Evolutionary conservation across 2,888 invertebrate genomes (phyloP), one percentile per base, ranked within the genome.

Genomic region (Caradrina kadenii): DNA sequence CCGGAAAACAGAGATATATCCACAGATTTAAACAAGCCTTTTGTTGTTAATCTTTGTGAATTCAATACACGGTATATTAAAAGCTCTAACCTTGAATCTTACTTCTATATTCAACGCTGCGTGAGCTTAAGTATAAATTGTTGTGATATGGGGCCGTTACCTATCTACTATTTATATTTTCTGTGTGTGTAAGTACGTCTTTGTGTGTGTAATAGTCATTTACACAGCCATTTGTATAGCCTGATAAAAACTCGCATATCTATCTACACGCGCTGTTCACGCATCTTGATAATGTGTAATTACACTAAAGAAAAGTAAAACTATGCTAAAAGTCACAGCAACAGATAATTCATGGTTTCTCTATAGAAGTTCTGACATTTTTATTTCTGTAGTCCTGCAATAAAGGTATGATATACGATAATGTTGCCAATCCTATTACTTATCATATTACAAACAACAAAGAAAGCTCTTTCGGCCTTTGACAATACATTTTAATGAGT

Each of bases 401-500:
- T 83, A 80, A 76, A 80, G 69, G 60, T 74, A 63, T 78, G 73
- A 80, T 80, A 62, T 66, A 81, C 66, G 74, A 75, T 75, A 77
- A 71, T 75, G 63, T 76, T 78, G 65, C 64, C 76, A 73, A 80
- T 77, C 31, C 49, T 75, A 69, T 72, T 73, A 80, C 61, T 81
- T 73, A 71, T 73, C 52, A 54, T 63, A 74, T 58, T 54, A 56
- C 63, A 39, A 66, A 62, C 64, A 75, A 81, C 77, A 78, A 81
- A 81, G 77, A 76, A 76, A 80, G 72, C 64, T 68, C 63, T 77
- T 72, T 63, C 54, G 64, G 63, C 68, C 56, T 75, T 35, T 73
- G 69, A 76, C 72, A 79, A 76, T 79, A 69, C 68, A 73, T 82
- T 80, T 77, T 81, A 84, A 86, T 73, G 74, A 79, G 74, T 63